phyloP scores from a whole-genome alignment of 1,140 invertebrate species.

The Heterodera schachtii region DNA sequence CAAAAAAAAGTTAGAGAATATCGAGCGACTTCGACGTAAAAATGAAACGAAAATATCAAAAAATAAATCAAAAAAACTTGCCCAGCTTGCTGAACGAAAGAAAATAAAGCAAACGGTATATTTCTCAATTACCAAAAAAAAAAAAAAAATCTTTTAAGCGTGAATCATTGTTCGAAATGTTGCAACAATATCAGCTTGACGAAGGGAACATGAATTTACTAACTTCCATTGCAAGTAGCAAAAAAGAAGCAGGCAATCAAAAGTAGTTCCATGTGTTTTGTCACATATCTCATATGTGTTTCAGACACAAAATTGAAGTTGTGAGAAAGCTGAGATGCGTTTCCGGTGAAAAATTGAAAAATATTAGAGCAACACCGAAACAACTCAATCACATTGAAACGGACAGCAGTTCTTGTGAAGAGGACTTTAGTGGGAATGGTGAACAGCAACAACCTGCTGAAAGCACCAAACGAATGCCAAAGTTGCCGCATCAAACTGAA shows the following conservation, averaged over 20 bases:
- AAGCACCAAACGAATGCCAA: constrained; percentile 9
- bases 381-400: constrained; percentile 39
- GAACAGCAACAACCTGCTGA: constrained; percentile 6
- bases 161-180: constrained; percentile 32
- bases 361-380: constrained; percentile 21
- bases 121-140: constrained; percentile 3
- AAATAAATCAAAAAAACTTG: constrained; percentile 39
- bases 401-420: constrained; percentile 38
- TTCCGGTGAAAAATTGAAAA: constrained; percentile 19
- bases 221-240: constrained; percentile 25
- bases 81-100: constrained; percentile 35
- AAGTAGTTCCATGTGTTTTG: constrained; percentile 7
- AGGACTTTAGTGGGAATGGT: not conserved
- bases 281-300: not conserved
- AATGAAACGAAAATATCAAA: constrained; percentile 42
- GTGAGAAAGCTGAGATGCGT: constrained; percentile 39
- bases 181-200: constrained; percentile 35
- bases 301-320: constrained; percentile 2
- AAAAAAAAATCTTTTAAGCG: constrained; percentile 31
- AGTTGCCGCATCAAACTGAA: constrained; percentile 47
- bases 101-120: constrained; percentile 39
- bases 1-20: constrained; percentile 33
- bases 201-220: constrained; percentile 28
- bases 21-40: constrained; percentile 36
- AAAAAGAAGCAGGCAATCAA: constrained; percentile 6